phyloP scores from a whole-genome alignment of 2,113 vertebrate species.

The Osmerus eperlanus region DNA sequence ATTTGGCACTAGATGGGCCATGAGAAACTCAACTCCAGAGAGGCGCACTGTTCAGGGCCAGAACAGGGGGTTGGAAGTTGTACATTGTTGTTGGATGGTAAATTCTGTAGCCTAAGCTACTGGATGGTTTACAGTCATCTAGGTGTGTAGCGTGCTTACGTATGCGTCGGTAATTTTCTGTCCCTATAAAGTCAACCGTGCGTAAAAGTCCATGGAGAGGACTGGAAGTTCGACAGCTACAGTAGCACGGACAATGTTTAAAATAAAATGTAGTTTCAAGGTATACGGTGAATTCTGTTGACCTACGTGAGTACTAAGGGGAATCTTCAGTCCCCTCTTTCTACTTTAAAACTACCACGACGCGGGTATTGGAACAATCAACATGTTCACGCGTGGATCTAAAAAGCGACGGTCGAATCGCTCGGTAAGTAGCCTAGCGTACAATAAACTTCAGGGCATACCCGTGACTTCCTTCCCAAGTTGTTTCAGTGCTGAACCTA shows the following conservation, averaged over 20 bases:
- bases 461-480: no score
- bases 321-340: background rate
- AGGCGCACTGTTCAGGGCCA: background rate
- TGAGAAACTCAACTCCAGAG: background rate
- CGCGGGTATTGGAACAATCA: slow-evolving; percentile 18
- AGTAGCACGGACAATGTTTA: background rate
- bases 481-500: no score
- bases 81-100: background rate
- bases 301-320: background rate
- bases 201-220: slow-evolving; percentile 10
- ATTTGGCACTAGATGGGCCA: slow-evolving; percentile 1
- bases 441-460: background rate
- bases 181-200: background rate
- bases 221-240: background rate
- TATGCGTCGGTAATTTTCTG: slow-evolving; percentile 14
- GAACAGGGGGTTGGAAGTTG: background rate
- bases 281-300: slow-evolving; percentile 4
- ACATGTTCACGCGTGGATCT: slow-evolving; percentile 75
- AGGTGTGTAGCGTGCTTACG: slow-evolving; percentile 23
- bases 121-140: background rate
- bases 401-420: slow-evolving; percentile 74
- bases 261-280: background rate
- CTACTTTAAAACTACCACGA: slow-evolving; percentile 13
- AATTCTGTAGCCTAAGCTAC: background rate
- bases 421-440: slow-evolving; percentile 61